Conservation (phyloP, 2,888 invertebrate species). For the Diploptera punctata region DNA sequence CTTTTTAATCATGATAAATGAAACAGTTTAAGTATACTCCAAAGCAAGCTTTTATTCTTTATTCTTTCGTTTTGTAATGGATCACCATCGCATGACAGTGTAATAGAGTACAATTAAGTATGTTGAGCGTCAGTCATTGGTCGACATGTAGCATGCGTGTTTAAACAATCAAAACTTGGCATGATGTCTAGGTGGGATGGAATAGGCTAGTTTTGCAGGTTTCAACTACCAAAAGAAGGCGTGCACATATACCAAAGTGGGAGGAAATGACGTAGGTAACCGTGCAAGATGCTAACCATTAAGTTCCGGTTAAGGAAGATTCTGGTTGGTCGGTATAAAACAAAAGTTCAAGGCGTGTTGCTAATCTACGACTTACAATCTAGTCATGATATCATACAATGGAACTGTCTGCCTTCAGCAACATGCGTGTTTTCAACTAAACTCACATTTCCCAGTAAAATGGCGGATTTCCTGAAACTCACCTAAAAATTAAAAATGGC, state of each 20-base stretch:
- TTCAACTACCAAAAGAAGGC: constrained; percentile 14
- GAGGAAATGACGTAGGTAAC: constrained; percentile 25
- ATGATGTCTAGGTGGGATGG: not conserved
- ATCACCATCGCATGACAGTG: not conserved
- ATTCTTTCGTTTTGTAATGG: not conserved
- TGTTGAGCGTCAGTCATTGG: constrained; percentile 21
- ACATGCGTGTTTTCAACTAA: not conserved
- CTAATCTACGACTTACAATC: constrained; percentile 18
- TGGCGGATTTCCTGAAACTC: constrained; percentile 11
- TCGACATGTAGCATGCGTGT: constrained; percentile 16
- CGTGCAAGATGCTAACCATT: constrained; percentile 29
- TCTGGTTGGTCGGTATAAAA: constrained; percentile 27
- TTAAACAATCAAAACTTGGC: not conserved
- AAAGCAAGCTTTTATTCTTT: too few relatives aligned
- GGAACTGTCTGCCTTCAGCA: not conserved
- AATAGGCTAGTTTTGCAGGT: not conserved
- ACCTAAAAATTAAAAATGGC: not conserved
- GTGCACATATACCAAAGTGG: constrained; percentile 25
- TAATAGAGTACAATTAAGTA: not conserved
- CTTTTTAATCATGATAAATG: not conserved
- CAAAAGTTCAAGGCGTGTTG: constrained; percentile 25
- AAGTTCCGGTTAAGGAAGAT: constrained; percentile 21
- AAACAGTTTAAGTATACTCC: not conserved
- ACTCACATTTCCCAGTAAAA: not conserved
- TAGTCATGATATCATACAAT: constrained; percentile 1